Evolutionary conservation across 2,797 vertebrate genomes (phyloP).

Genomic region (Lacerta viridis): DNA sequence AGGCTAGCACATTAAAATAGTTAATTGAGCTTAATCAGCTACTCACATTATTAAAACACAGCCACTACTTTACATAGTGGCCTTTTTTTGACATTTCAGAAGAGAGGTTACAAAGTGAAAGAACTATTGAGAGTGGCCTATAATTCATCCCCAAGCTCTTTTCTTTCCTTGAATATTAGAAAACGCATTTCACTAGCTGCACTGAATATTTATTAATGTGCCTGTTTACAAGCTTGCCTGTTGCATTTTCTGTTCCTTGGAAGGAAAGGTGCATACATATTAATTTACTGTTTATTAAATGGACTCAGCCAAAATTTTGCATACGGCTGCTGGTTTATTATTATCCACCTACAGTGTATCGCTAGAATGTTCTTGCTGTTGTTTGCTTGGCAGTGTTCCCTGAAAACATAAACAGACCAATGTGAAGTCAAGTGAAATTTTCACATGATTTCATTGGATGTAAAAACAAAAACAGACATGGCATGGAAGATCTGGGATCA

Average conservation of each 20-base stretch:
- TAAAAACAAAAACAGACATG: not conserved
- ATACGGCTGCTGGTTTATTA: slow-evolving; percentile 3
- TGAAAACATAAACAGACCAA: slow-evolving; percentile 4
- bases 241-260: slow-evolving; percentile 31
- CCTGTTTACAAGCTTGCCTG: not conserved
- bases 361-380: slow-evolving; percentile 4
- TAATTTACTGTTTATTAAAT: slow-evolving; percentile 35
- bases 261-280: slow-evolving; percentile 19
- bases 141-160: slow-evolving; percentile 27
- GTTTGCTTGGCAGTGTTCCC: slow-evolving; percentile 10
- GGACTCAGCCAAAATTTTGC: slow-evolving; percentile 12
- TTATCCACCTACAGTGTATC: not conserved
- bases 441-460: not conserved
- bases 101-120: slow-evolving; percentile 18
- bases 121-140: not conserved
- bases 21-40: slow-evolving; percentile 9
- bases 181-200: not conserved
- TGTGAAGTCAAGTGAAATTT: slow-evolving; percentile 25
- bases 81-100: not conserved
- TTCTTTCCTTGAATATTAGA: not conserved
- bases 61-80: not conserved
- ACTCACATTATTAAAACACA: slow-evolving; percentile 4
- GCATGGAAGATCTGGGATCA: not conserved
- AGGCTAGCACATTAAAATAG: not conserved
- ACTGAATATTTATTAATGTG: slow-evolving; percentile 28